Base-by-base conservation (phyloP, 2,797 vertebrate genomes). In the Otus scops region DNA sequence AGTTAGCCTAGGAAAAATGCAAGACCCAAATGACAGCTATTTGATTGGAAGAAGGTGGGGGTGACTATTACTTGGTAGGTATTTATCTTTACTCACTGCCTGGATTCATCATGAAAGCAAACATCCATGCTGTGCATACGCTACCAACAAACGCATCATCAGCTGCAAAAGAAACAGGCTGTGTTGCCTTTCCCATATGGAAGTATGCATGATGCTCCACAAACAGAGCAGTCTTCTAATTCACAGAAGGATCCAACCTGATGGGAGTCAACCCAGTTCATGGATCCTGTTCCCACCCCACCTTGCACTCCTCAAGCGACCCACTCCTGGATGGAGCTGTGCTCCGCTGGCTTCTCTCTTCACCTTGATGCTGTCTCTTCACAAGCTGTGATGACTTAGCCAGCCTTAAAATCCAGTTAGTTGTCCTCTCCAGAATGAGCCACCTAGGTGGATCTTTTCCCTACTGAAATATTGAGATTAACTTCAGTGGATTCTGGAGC, bases 1-100 rank as follows among this genome's bases (percentile, higher is more conserved):
- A 96, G 97, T 97, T 95, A 96, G 95, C 83, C 53, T 81, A 75
- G 74, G 64, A 97, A 95, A 97, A 97, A 97, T 60, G 64, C 81
- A 95, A 96, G 96, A 82, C 51, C 80, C 85, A 90, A 70, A 23
- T 88, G 94, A 85, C 74, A 96, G 87, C 12, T 36, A 7, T 47
- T 60, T 89, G 89, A 89, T 5, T 83, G 67, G 80, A 76, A 78
- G 76, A 68, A 90, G 53, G 76, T 85, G 77, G 48, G 23, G 73
- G 50, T 75, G 28, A 13, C 87, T 36, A 21, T 77, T 85, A 50
- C 41, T 32, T 94, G 80, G 85, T 83, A 95, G 92, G 79, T 92
- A 71, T 96, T 97, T 94, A 59, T 77, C 85, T 97, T 86, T 57
- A 74, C 76, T 56, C 36, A 13, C 65, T 93, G 88, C 79, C 89